Conservation (phyloP, 2,797 vertebrate species). For the Prionace glauca region DNA sequence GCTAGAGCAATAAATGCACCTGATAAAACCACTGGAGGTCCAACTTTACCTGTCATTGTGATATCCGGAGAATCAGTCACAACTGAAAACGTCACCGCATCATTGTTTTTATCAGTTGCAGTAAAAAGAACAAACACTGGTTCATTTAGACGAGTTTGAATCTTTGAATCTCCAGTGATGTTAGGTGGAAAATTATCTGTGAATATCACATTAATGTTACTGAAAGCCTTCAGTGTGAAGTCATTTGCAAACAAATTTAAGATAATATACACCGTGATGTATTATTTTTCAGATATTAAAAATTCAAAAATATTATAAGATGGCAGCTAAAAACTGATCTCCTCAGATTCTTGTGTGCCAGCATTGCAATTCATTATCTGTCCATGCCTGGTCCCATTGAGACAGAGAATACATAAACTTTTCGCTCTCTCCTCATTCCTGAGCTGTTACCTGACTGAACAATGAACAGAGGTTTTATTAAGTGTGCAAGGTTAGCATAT, state of each 20-base stretch:
- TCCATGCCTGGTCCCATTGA: background rate
- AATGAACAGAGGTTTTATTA: background rate
- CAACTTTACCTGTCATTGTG: conserved; percentile 41
- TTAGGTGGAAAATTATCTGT: conserved; percentile 45
- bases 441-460: background rate
- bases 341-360: too few relatives aligned
- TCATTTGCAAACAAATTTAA: background rate
- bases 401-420: background rate
- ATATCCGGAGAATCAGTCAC: conserved; percentile 43
- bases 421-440: background rate
- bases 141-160: conserved; percentile 38
- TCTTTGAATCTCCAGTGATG: conserved; percentile 41
- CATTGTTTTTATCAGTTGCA: conserved; percentile 42
- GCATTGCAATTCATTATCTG: background rate
- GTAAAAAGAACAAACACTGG: conserved; percentile 39
- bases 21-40: background rate
- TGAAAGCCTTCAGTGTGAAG: background rate
- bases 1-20: background rate
- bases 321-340: too few relatives aligned
- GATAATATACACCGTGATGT: background rate
- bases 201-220: background rate
- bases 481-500: background rate
- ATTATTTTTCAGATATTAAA: background rate
- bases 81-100: conserved; percentile 41
- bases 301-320: background rate